These are phyloP conservation scores for Drosophila bipectinata DNA, from an alignment of 1,140 invertebrate species.

Conservation along the genomic window DNA sequence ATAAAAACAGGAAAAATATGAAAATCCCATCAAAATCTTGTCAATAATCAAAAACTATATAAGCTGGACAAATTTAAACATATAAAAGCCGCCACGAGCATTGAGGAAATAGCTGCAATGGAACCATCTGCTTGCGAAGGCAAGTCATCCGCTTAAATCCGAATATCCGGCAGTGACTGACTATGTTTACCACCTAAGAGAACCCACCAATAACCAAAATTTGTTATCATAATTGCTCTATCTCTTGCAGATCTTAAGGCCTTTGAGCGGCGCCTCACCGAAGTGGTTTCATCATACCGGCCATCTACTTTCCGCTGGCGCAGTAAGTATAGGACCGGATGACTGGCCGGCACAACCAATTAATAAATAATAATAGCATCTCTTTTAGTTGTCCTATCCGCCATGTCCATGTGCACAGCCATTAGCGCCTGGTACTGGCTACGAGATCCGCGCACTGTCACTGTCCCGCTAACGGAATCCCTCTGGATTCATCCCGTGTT, in stretches of 20 bases:
- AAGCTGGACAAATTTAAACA: conserved; percentile 73
- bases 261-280: conserved; percentile 96
- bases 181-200: conserved; percentile 41
- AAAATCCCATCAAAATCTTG: conserved; percentile 65
- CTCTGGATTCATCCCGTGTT: conserved; percentile 98
- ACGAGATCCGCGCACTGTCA: conserved; percentile 94
- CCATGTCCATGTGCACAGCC: conserved; percentile 94
- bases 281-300: conserved; percentile 97
- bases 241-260: conserved; percentile 94
- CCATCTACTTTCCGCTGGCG: conserved; percentile 96
- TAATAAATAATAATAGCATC: conserved; percentile 17
- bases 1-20: conserved; percentile 62
- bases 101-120: conserved; percentile 75
- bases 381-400: conserved; percentile 90
- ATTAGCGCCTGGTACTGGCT: conserved; percentile 97
- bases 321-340: conserved; percentile 86
- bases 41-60: conserved; percentile 55
- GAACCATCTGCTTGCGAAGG: conserved; percentile 83
- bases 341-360: background rate
- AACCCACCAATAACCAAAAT: background rate
- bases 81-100: conserved; percentile 71
- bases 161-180: conserved; percentile 14
- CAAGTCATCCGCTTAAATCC: conserved; percentile 8
- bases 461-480: conserved; percentile 95
- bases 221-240: conserved; percentile 36